Base-by-base conservation (phyloP, 1,140 invertebrate genomes). In the Hesperophylax magnus region DNA sequence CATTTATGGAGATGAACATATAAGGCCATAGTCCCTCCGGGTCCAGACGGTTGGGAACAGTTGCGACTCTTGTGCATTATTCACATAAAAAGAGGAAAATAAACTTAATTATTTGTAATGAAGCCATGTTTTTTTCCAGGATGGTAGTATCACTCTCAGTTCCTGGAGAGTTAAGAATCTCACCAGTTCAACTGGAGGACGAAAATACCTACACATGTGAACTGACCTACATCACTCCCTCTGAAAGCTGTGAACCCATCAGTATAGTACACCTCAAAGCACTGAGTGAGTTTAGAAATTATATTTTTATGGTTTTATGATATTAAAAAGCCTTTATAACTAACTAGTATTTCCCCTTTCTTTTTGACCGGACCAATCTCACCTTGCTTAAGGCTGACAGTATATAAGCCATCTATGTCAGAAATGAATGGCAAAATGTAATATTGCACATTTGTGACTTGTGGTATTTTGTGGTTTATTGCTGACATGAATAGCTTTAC, bases 161-260 rank as follows among this genome's bases (percentile, higher is more conserved):
- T 15, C 18, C 71, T 27, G 63, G 72, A 34, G 80, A 81, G 56
- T 22, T 84, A 63, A 81, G 65, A 52, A 80, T 84, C 63, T 74
- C 47, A 8, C 78, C 80, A 15, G 74, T 75, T 17, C 47, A 81
- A 17, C 18, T 81, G n/a, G 80, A 81, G 27, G 82, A 84, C 39
- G 82, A 84, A 20, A 79, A 76, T 15, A 53, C 18, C 4, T 84
- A 81, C 74, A 79, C 56, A 54, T 84, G 82, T 60, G 82, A 84
- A 24, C 58, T 84, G 80, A 84, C 82, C 6, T 84, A 77, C 24
- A 4, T 84, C n/a, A 69, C 77, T 24, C 82, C 80, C 0, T 58
- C 24, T 0, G 82, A 84, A 22, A 63, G 24, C 18, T 84, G 82
- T 60, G 54, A 80, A 17, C 39, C 82, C 1, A 63, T 79, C 34